Conservation (phyloP, 2,888 invertebrate species). For the Drosophila kuntzei region DNA sequence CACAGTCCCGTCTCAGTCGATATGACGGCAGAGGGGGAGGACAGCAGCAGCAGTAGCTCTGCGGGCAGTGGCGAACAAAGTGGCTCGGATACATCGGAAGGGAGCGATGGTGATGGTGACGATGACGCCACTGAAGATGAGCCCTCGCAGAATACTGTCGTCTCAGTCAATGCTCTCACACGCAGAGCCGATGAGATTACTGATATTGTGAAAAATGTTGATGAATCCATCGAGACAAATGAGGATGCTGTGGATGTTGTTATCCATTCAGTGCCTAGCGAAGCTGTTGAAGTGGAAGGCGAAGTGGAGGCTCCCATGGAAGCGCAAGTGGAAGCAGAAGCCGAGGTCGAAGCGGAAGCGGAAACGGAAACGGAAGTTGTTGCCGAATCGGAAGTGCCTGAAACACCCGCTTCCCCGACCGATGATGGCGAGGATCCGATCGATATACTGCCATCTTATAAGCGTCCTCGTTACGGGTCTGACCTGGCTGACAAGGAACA, state of each 20-base stretch:
- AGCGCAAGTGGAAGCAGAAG: not conserved
- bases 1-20: constrained; percentile 34
- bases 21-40: constrained; percentile 19
- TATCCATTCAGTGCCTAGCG: not conserved
- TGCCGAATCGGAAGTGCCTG: constrained; percentile 45
- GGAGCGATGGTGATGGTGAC: constrained; percentile 31
- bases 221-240: not conserved
- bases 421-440: constrained; percentile 45
- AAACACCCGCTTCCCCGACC: constrained; percentile 63
- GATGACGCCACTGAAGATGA: constrained; percentile 46
- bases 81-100: constrained; percentile 35
- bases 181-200: constrained; percentile 14
- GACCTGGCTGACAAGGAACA: constrained; percentile 5
- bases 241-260: not conserved
- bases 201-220: not conserved
- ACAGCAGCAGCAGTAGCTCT: constrained; percentile 34
- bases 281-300: not conserved
- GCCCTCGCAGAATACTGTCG: constrained; percentile 55
- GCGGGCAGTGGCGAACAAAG: constrained; percentile 26
- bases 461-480: constrained; percentile 17
- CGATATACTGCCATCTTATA: constrained; percentile 18
- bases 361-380: constrained; percentile 8
- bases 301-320: not conserved
- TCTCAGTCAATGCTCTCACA: constrained; percentile 39
- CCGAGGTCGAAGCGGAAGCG: constrained; percentile 1